phyloP scores from a whole-genome alignment of 2,113 vertebrate species.

The Fulica atra region DNA sequence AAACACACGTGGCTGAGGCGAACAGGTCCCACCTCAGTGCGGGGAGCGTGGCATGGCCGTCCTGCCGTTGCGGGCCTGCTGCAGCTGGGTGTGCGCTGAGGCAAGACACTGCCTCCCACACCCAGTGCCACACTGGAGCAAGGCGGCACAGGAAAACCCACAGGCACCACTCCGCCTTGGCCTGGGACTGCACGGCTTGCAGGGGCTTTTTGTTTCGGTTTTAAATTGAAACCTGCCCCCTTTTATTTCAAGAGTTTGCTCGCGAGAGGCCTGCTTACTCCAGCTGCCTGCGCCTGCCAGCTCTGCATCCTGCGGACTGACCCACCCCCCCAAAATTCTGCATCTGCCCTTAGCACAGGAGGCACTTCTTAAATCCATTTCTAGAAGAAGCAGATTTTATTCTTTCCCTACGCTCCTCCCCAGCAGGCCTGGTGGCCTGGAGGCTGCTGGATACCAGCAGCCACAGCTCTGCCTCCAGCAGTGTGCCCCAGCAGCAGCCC shows the following conservation, averaged over 20 bases:
- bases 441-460: rapidly evolving
- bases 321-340: neutral
- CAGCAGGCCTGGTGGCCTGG: neutral
- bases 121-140: rapidly evolving
- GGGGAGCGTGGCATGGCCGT: neutral
- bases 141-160: neutral
- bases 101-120: neutral
- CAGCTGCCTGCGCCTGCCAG: neutral
- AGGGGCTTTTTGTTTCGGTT: neutral
- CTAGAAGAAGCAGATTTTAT: neutral
- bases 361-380: neutral
- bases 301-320: neutral
- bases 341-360: neutral
- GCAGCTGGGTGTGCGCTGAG: rapidly evolving
- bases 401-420: neutral
- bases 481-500: neutral
- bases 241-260: neutral
- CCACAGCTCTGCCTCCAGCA: neutral
- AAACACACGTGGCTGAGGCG: rapidly evolving
- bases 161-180: neutral
- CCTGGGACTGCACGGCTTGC: rapidly evolving
- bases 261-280: neutral
- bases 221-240: neutral
- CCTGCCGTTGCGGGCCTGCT: rapidly evolving
- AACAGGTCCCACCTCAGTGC: neutral